Conservation (phyloP, 2,797 vertebrate species). For the Crax fasciolata region DNA sequence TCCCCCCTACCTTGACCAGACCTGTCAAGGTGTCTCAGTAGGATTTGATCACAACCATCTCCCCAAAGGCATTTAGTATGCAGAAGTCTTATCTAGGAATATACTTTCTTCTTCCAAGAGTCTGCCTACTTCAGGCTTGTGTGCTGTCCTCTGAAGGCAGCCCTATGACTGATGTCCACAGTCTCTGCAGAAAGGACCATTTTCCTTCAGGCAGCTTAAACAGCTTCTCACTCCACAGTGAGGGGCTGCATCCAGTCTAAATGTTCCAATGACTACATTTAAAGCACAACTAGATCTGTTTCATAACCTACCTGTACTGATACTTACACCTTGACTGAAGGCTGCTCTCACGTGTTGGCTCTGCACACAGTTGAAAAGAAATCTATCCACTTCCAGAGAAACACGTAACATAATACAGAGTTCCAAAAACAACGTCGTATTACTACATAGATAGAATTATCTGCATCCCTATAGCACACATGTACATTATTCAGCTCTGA, state of each 20-base stretch:
- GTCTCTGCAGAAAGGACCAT: not conserved
- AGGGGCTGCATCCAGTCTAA: not conserved
- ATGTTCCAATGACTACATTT: not conserved
- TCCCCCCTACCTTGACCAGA: not conserved
- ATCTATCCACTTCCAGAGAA: not conserved
- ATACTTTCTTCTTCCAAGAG: rapidly evolving
- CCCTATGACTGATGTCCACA: not conserved
- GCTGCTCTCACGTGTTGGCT: not conserved
- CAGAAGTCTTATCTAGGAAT: not conserved
- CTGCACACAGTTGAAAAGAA: not conserved
- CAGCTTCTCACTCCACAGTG: not conserved
- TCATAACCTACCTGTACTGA: not conserved
- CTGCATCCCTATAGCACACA: not conserved
- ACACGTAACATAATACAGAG: rapidly evolving
- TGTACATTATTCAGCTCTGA: not conserved
- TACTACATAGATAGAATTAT: not conserved
- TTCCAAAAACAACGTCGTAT: not conserved
- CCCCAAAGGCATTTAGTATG: not conserved
- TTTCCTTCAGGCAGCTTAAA: not conserved
- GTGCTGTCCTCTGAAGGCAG: not conserved
- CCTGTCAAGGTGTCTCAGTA: not conserved
- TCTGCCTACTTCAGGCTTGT: not conserved
- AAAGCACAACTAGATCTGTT: not conserved
- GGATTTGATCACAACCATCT: not conserved
- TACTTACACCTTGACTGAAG: not conserved